Conservation (phyloP, 2,888 invertebrate genomes). For the Microctonus aethiopoides region DNA sequence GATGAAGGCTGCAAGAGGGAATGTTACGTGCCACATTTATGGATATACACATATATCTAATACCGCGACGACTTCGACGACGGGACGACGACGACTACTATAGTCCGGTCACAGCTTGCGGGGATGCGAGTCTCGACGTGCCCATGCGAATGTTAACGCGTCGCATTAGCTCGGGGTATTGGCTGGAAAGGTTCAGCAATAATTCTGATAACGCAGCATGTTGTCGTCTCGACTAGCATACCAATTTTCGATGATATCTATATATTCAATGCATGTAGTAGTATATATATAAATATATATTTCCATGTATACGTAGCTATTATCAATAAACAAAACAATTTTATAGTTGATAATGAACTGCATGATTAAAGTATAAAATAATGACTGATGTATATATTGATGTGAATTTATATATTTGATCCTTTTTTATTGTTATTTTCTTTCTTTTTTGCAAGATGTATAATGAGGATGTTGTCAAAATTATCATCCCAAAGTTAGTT, state of each 20-base stretch:
- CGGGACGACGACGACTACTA: conserved; percentile 6
- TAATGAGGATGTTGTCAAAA: neutral
- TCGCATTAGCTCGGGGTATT: conserved; percentile 59
- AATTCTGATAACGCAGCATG: conserved; percentile 67
- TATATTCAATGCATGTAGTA: neutral
- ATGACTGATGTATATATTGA: neutral
- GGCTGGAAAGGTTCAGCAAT: conserved; percentile 53
- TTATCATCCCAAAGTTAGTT: neutral
- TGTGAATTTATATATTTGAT: neutral
- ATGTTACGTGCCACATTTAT: conserved; percentile 23
- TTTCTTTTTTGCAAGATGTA: neutral
- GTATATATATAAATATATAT: neutral
- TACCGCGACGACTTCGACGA: conserved; percentile 3
- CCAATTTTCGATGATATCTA: conserved; percentile 53
- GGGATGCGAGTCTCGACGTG: conserved; percentile 57
- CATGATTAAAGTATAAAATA: too few species aligned
- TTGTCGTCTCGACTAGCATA: conserved; percentile 65
- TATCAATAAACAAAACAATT: neutral
- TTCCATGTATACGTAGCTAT: neutral
- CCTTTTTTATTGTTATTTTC: neutral
- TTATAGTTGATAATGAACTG: neutral
- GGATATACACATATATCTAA: neutral
- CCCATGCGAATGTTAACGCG: conserved; percentile 66
- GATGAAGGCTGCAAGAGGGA: conserved; percentile 2
- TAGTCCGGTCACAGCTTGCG: conserved; percentile 60